These are phyloP conservation scores for Strigamia transsilvanica DNA, from an alignment of 2,888 invertebrate species.

Conservation along the genomic window DNA sequence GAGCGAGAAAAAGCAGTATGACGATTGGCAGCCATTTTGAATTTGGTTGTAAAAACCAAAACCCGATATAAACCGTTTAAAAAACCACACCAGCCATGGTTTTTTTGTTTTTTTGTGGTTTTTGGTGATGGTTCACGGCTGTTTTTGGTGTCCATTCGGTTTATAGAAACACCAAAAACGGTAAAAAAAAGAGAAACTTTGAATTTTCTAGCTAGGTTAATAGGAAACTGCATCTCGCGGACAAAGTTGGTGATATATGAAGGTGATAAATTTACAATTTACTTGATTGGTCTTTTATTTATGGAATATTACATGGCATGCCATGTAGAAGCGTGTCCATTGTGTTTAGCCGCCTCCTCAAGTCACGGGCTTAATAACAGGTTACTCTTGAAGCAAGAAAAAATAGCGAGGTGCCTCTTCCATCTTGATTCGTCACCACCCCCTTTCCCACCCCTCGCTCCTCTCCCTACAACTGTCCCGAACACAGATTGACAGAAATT, in stretches of 20 bases:
- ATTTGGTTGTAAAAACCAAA: no score
- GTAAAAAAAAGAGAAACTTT: no score
- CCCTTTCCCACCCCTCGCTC: not conserved
- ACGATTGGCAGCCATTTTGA: no score
- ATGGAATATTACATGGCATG: slow-evolving; percentile 2
- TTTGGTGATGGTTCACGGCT: no score
- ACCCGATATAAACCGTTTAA: no score
- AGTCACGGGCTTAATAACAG: slow-evolving; percentile 8
- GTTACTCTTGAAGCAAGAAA: not conserved
- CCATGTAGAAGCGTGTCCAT: not conserved
- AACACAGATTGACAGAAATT: not conserved
- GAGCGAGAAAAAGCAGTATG: no score
- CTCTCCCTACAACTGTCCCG: not conserved
- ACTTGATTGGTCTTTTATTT: slow-evolving; percentile 8
- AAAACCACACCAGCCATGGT: no score
- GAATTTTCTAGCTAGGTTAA: no score
- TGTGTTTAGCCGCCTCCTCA: slow-evolving; percentile 8
- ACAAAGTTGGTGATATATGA: not conserved
- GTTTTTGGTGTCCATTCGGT: no score
- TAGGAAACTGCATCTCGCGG: not conserved
- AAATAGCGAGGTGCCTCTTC: not conserved
- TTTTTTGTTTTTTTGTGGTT: no score
- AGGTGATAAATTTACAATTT: slow-evolving; percentile 1
- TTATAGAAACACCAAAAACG: no score
- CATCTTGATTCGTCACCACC: not conserved